These are phyloP conservation scores for Tetragonisca angustula DNA, from an alignment of 2,888 invertebrate genomes.

Conservation along the genomic window DNA sequence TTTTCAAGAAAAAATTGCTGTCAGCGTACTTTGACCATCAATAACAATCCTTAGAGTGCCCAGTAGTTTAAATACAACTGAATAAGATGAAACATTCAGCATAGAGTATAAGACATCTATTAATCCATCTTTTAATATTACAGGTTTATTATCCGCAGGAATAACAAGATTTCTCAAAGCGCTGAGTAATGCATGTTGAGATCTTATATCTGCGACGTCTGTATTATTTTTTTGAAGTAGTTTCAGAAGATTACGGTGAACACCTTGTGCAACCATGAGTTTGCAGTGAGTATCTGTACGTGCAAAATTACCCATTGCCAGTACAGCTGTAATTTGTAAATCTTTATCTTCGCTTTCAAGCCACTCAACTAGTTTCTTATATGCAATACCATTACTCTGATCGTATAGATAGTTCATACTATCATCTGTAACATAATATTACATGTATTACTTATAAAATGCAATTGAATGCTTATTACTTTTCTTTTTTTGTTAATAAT, in stretches of 20 bases:
- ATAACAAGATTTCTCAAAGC: slow-evolving; percentile 92
- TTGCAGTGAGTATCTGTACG: slow-evolving; percentile 93
- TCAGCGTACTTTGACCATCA: slow-evolving; percentile 90
- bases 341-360: slow-evolving; percentile 90
- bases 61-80: slow-evolving; percentile 93
- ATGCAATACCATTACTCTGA: slow-evolving; percentile 90
- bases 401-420: slow-evolving; percentile 94
- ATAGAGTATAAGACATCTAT: slow-evolving; percentile 90
- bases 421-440: slow-evolving; percentile 87
- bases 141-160: slow-evolving; percentile 90
- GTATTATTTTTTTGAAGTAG: slow-evolving; percentile 80
- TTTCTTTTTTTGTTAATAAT: slow-evolving; percentile 61
- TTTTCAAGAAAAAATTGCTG: background rate
- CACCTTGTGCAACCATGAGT: slow-evolving; percentile 91
- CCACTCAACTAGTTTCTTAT: slow-evolving; percentile 91
- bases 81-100: slow-evolving; percentile 88
- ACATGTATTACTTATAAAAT: background rate
- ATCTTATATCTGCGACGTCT: slow-evolving; percentile 79
- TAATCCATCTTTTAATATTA: slow-evolving; percentile 90
- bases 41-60: slow-evolving; percentile 94
- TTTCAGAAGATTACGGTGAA: slow-evolving; percentile 88
- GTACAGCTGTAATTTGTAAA: slow-evolving; percentile 91
- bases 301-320: slow-evolving; percentile 96
- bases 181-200: slow-evolving; percentile 91
- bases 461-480: slow-evolving; percentile 47